A percentile compares a stretch with the other conserved stretches of the same genome.
Conservation (phyloP, 1,140 invertebrate species). For the Scaptodrosophila lebanonensis region DNA sequence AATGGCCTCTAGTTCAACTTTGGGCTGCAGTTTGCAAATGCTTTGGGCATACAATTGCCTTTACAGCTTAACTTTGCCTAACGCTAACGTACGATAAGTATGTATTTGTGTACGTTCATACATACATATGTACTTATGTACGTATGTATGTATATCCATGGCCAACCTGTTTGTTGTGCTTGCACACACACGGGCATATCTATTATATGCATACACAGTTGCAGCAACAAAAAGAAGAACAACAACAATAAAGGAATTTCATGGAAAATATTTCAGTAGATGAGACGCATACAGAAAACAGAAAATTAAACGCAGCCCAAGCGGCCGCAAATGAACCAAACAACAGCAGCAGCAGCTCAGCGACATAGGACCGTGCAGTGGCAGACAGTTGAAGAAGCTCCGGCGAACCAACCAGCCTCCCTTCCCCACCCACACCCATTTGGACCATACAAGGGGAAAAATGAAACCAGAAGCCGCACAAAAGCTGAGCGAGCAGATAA, state of each 20-base stretch:
- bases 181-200: too few species aligned
- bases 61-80: too few species aligned
- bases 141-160: too few species aligned
- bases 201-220: constrained; percentile 49
- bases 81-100: too few species aligned
- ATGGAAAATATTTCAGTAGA: constrained; percentile 62
- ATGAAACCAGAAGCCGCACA: constrained; percentile 40
- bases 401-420: constrained; percentile 11
- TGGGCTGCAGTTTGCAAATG: constrained; percentile 13
- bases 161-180: constrained; percentile 59
- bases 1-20: constrained; percentile 55
- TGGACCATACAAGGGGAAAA: constrained; percentile 22
- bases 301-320: constrained; percentile 53
- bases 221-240: too few species aligned
- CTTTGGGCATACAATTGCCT: constrained; percentile 6
- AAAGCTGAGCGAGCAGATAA: constrained; percentile 29
- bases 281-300: constrained; percentile 29
- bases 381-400: constrained; percentile 18
- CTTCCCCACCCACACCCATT: background rate
- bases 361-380: background rate
- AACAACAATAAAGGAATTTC: constrained; percentile 50
- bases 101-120: too few species aligned
- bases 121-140: too few species aligned
- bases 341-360: constrained; percentile 9
- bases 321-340: constrained; percentile 43